Evolutionary conservation across 2,888 invertebrate species (phyloP).

Genomic region (Griposia aprilina): DNA sequence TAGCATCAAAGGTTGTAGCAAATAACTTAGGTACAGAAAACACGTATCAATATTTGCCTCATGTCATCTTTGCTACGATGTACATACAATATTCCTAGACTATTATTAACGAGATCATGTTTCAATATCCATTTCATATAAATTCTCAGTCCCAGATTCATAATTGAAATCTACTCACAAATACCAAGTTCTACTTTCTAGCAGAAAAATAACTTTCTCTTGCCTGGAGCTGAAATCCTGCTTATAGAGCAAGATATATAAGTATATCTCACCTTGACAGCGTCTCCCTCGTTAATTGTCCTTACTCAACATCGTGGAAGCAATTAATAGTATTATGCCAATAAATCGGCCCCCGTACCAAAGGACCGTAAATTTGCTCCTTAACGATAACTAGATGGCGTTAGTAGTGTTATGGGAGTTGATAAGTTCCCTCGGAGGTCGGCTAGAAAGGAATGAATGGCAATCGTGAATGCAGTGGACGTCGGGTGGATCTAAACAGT

Average conservation of each 20-base stretch:
- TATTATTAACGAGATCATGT: background rate
- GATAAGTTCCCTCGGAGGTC: background rate
- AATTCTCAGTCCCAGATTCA: background rate
- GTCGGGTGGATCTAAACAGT: constrained; percentile 34
- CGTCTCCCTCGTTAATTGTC: constrained; percentile 11
- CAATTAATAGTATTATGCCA: constrained; percentile 23
- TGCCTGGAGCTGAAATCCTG: background rate
- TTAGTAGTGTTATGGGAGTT: constrained; percentile 21
- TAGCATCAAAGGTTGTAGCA: background rate
- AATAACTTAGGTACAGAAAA: background rate
- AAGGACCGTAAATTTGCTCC: constrained; percentile 33
- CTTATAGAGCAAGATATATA: background rate
- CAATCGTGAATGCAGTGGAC: constrained; percentile 43
- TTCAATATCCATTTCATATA: background rate
- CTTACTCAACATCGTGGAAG: constrained; percentile 18
- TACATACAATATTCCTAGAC: background rate
- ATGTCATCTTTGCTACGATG: background rate
- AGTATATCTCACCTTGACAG: background rate
- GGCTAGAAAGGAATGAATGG: constrained; percentile 30
- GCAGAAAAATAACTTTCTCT: background rate
- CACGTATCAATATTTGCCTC: constrained; percentile 11
- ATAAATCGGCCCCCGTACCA: constrained; percentile 24
- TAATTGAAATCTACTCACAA: background rate
- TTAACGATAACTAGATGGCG: constrained; percentile 36
- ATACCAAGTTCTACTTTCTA: background rate